Conservation (phyloP, 2,888 invertebrate species). For the Clunio marinus region DNA sequence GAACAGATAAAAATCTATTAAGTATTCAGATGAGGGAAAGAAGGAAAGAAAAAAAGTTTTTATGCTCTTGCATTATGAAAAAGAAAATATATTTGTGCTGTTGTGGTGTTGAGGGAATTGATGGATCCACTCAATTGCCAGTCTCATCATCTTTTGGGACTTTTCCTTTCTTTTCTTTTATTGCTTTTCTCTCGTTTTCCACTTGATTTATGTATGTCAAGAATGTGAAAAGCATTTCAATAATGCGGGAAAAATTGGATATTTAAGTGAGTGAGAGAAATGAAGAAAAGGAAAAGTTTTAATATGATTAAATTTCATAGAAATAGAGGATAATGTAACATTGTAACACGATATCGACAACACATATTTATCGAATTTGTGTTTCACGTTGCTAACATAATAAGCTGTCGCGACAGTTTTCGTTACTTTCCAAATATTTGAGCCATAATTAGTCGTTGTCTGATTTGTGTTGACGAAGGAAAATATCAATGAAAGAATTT, state of each 20-base stretch:
- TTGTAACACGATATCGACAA: too few species aligned
- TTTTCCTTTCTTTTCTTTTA: background rate
- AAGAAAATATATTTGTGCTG: background rate
- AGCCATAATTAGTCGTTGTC: background rate
- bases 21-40: background rate
- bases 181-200: slow-evolving; percentile 15
- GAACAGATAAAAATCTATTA: slow-evolving; percentile 31
- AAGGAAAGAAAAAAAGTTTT: background rate
- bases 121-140: too few species aligned
- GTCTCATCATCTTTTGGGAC: background rate
- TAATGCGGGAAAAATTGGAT: background rate
- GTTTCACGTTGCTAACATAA: too few species aligned
- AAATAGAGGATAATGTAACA: background rate
- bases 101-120: background rate
- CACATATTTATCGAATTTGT: too few species aligned
- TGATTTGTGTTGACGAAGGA: background rate
- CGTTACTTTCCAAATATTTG: background rate
- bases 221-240: background rate
- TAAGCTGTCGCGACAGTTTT: too few species aligned
- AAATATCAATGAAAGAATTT: background rate
- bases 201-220: slow-evolving; percentile 19
- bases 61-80: too few species aligned
- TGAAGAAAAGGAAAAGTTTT: background rate
- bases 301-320: slow-evolving; percentile 5
- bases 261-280: background rate